Percentiles rank a stretch among this genome's conserved stretches.
Evolutionary conservation across 2,888 invertebrate genomes (phyloP).

Genomic region (Pyrocoelia pectoralis): DNA sequence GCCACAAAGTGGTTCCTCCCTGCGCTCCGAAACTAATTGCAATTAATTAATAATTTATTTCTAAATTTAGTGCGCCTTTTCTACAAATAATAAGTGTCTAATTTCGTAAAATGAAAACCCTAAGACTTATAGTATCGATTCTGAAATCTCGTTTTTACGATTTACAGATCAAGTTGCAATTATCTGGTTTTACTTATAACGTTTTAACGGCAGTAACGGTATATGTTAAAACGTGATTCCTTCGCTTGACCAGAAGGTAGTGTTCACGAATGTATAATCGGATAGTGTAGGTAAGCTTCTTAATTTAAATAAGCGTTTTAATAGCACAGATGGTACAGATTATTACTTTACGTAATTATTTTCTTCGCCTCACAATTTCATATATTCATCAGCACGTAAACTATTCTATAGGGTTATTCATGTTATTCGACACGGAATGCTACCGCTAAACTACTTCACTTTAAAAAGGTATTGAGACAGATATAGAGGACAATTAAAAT

Average conservation of each 20-base stretch:
- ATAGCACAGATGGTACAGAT: slow-evolving; percentile 11
- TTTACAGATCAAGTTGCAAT: slow-evolving; percentile 19
- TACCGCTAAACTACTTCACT: too few relatives aligned
- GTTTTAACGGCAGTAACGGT: slow-evolving; percentile 26
- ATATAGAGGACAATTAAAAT: too few relatives aligned
- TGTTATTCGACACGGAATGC: too few relatives aligned
- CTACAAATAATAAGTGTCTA: not conserved
- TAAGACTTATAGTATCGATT: slow-evolving; percentile 11
- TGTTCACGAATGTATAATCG: slow-evolving; percentile 22
- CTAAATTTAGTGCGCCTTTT: slow-evolving; percentile 31
- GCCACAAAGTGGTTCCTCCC: slow-evolving; percentile 33
- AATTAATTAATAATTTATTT: slow-evolving; percentile 45
- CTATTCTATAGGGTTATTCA: too few relatives aligned
- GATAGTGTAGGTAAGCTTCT: slow-evolving; percentile 4
- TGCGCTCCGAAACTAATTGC: slow-evolving; percentile 45
- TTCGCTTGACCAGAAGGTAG: slow-evolving; percentile 27
- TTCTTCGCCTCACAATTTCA: not conserved
- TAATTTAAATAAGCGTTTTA: slow-evolving; percentile 24
- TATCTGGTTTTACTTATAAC: slow-evolving; percentile 25
- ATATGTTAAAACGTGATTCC: slow-evolving; percentile 22
- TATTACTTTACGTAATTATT: slow-evolving; percentile 11
- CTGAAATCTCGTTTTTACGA: slow-evolving; percentile 13
- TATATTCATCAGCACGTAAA: not conserved
- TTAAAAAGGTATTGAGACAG: too few relatives aligned
- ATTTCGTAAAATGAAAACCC: slow-evolving; percentile 2